Evolutionary conservation across 2,888 invertebrate genomes (phyloP).

Genomic region (Ligdia adustata): DNA sequence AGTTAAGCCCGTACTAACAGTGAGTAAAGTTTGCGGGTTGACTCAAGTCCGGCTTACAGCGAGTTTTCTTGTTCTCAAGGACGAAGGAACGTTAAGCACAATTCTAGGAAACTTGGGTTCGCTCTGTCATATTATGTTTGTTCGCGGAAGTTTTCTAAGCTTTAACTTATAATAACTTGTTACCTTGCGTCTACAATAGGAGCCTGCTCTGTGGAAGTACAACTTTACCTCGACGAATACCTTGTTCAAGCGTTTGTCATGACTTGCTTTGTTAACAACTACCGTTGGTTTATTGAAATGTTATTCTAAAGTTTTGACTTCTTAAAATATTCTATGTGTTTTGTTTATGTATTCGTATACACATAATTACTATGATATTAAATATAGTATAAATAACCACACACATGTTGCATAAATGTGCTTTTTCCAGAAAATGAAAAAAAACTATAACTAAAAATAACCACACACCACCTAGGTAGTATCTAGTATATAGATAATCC

Average conservation of each 20-base stretch:
- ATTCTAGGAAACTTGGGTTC: constrained; percentile 32
- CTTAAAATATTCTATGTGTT: background rate
- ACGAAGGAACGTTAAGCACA: constrained; percentile 29
- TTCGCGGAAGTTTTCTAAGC: constrained; percentile 35
- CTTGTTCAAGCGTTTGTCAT: constrained; percentile 18
- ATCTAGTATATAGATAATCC: too few relatives aligned
- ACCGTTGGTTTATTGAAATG: constrained; percentile 10
- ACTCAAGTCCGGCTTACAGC: constrained; percentile 35
- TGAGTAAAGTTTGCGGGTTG: constrained; percentile 32
- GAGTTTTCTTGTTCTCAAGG: constrained; percentile 36
- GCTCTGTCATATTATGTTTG: constrained; percentile 40
- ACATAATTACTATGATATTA: too few relatives aligned
- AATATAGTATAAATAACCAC: too few relatives aligned
- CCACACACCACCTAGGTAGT: too few relatives aligned
- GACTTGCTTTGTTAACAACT: constrained; percentile 9
- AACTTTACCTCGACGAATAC: constrained; percentile 15
- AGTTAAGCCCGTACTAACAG: constrained; percentile 31
- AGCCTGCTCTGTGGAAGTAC: constrained; percentile 14
- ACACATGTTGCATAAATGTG: too few relatives aligned
- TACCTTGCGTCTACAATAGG: constrained; percentile 29
- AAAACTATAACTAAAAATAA: too few relatives aligned
- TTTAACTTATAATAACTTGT: constrained; percentile 40
- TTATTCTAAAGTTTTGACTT: constrained; percentile 10
- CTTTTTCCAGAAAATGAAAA: too few relatives aligned
- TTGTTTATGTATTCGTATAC: too few relatives aligned